Conservation (phyloP, 2,797 vertebrate genomes). For the Tenualosa thibaudeaui region DNA sequence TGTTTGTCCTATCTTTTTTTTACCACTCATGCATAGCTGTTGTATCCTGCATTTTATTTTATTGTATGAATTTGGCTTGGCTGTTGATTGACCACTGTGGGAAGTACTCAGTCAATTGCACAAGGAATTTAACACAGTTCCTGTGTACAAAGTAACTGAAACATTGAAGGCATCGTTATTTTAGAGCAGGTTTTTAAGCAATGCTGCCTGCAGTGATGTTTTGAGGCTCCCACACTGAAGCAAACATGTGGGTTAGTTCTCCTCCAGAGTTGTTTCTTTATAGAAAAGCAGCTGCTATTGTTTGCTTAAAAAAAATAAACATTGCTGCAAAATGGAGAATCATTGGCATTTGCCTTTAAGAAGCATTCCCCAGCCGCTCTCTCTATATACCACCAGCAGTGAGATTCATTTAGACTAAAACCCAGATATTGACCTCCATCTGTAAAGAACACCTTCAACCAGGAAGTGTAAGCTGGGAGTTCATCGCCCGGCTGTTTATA, state of each 20-base stretch:
- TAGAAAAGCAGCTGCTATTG: neutral
- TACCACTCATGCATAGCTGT: too few relatives aligned
- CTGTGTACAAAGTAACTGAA: too few relatives aligned
- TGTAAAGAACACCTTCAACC: conserved; percentile 10
- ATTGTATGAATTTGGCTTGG: too few relatives aligned
- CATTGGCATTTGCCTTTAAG: neutral
- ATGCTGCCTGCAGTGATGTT: neutral
- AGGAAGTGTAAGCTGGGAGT: conserved; percentile 14
- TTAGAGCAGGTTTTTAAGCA: too few relatives aligned
- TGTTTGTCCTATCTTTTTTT: too few relatives aligned
- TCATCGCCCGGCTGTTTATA: neutral
- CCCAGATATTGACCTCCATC: conserved; percentile 17
- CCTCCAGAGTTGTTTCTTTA: neutral
- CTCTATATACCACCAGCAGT: neutral
- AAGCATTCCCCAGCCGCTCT: neutral
- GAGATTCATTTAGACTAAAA: neutral
- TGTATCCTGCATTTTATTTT: too few relatives aligned
- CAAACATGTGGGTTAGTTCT: neutral
- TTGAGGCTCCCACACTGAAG: neutral
- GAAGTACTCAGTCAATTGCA: too few relatives aligned
- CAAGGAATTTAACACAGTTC: too few relatives aligned
- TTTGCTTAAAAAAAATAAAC: neutral
- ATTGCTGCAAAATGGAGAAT: neutral
- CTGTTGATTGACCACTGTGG: too few relatives aligned
- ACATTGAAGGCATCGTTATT: too few relatives aligned